Evolutionary conservation across 2,888 invertebrate genomes (phyloP).

Genomic region (Vannuccia rotundouncinata): DNA sequence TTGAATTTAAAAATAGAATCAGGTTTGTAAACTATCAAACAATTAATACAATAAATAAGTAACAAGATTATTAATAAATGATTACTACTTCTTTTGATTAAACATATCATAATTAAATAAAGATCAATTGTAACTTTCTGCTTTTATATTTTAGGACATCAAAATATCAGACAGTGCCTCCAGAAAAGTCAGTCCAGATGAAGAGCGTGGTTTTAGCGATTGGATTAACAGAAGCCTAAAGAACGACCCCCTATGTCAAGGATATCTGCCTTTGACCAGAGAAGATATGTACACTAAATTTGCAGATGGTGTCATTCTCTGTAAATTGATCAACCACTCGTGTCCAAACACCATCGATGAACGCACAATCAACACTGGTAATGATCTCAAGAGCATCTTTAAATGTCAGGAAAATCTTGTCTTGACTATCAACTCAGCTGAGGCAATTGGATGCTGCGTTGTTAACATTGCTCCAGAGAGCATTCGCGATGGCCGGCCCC

Average conservation of each 20-base stretch:
- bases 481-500: slow-evolving; percentile 79
- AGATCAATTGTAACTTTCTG: too few relatives aligned
- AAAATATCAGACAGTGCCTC: too few relatives aligned
- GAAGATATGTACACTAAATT: slow-evolving; percentile 82
- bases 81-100: too few relatives aligned
- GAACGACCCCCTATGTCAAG: slow-evolving; percentile 74
- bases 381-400: slow-evolving; percentile 80
- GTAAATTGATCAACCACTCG: slow-evolving; percentile 93
- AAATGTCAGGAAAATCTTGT: slow-evolving; percentile 64
- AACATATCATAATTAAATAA: too few relatives aligned
- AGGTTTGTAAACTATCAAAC: too few relatives aligned
- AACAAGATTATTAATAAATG: too few relatives aligned
- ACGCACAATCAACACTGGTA: slow-evolving; percentile 84
- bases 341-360: slow-evolving; percentile 99
- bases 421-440: slow-evolving; percentile 79
- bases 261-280: slow-evolving; percentile 80
- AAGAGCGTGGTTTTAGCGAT: slow-evolving; percentile 26
- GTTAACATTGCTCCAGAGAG: slow-evolving; percentile 88
- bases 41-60: too few relatives aligned
- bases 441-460: slow-evolving; percentile 82
- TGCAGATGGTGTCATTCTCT: slow-evolving; percentile 83
- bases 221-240: slow-evolving; percentile 60
- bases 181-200: slow-evolving; percentile 28
- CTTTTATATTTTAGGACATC: too few relatives aligned
- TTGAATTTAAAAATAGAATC: too few relatives aligned